Evolutionary conservation across 2,113 vertebrate genomes (phyloP).

Genomic region (Chloebia gouldiae): DNA sequence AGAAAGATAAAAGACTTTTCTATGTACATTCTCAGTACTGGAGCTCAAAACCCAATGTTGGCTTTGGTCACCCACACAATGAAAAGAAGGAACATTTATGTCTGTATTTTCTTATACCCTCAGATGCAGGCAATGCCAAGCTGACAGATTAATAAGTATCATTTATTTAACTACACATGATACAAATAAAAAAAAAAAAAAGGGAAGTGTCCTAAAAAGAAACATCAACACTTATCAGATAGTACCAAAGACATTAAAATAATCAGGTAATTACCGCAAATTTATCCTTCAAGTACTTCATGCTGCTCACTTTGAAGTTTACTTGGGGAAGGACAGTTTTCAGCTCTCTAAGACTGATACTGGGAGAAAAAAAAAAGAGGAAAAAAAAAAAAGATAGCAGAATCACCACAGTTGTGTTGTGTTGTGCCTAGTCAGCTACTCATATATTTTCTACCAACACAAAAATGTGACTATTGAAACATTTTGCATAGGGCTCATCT

Average conservation of each 20-base stretch:
- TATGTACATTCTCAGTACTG: background rate
- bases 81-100: background rate
- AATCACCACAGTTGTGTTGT: background rate
- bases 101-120: background rate
- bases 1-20: background rate
- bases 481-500: background rate
- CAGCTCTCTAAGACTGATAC: constrained; percentile 89
- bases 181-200: background rate
- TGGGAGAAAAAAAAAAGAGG: constrained; percentile 20
- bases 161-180: background rate
- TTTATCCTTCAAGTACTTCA: constrained; percentile 88
- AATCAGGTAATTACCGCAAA: constrained; percentile 76
- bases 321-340: constrained; percentile 87
- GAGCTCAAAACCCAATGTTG: background rate
- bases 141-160: background rate
- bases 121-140: background rate
- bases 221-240: background rate
- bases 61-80: background rate
- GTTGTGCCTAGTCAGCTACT: background rate
- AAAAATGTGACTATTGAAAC: background rate
- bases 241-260: background rate
- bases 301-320: constrained; percentile 88
- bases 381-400: background rate
- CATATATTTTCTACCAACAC: background rate
- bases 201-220: background rate